Evolutionary conservation across 2,797 vertebrate species (phyloP), one percentile per base, ranked within the genome.

Genomic region (Micropoecilia bifurca): DNA sequence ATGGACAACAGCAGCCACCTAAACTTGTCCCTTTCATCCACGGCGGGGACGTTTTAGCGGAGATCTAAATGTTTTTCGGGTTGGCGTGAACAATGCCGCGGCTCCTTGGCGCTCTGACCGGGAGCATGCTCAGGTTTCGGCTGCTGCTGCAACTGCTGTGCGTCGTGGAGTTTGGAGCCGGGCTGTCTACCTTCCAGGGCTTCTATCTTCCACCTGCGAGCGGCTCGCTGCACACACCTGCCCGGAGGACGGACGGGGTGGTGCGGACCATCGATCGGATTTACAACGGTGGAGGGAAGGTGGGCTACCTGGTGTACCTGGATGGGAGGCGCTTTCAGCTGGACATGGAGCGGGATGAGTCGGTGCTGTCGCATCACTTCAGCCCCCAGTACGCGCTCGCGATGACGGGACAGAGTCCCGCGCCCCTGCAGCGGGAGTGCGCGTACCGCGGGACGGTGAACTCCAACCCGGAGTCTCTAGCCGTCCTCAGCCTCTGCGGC

Each of bases 361-460:
- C 95, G 69, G 86, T 95, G 85, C 86, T 94, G 82, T 95, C 95
- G 82, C 94, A 89, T 82, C 94, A 94, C 84, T 94, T 95, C 83
- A 92, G 87, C 74, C 89, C 92, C 39, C 88, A 85, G 83, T 93
- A 93, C 46, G 91, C 93, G 89, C 89, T 88, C 50, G 88, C 91
- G 14, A 73, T 88, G 85, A 90, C 88, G 84, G 91, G 89, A n/a
- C 85, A 85, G 53, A 81, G 81, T 80, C 41, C 81, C 16, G 83
- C 86, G 87, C 79, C 89, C 63, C 28, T 84, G 84, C 94, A 91
- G 83, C 91, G 90, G 85, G 96, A 93, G 81, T 99, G 98, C 92
- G 95, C 89, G 81, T 98, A 98, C 93, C 96, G 98, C 39, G 98
- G 98, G 55, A 97, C 97, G 0, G 98, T 99, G 90, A 96, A 99